These are phyloP conservation scores for Rhagophthalmus giganteus DNA, from an alignment of 2,888 invertebrate genomes.

Conservation along the genomic window DNA sequence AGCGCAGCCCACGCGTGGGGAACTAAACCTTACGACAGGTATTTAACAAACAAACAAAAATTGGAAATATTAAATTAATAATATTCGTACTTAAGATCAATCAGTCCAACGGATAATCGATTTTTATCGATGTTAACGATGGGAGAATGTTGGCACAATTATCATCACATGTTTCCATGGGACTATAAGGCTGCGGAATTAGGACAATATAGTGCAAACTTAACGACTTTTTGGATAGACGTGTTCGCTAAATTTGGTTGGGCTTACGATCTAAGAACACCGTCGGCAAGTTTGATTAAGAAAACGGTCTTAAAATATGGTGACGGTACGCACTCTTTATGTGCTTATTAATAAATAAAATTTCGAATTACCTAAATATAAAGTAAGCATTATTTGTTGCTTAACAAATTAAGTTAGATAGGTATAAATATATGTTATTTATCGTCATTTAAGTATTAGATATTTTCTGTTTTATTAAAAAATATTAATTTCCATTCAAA, in stretches of 20 bases:
- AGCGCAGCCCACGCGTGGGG: constrained; percentile 84
- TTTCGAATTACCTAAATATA: too few species aligned
- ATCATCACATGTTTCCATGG: constrained; percentile 93
- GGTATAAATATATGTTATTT: too few species aligned
- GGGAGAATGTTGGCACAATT: constrained; percentile 85
- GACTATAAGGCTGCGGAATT: constrained; percentile 90
- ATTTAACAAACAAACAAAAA: too few species aligned
- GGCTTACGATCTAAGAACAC: constrained; percentile 76
- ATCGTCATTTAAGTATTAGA: too few species aligned
- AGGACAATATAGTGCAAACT: constrained; percentile 63
- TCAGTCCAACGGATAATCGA: constrained; percentile 73
- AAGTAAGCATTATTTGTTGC: too few species aligned
- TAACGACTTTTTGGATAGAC: constrained; percentile 72
- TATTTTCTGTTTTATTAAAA: too few species aligned
- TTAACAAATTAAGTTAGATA: too few species aligned
- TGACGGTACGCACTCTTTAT: constrained; percentile 61
- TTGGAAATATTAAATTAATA: not conserved
- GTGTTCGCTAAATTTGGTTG: constrained; percentile 70
- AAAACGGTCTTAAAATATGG: constrained; percentile 74
- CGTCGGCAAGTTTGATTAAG: constrained; percentile 67
- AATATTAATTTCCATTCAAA: too few species aligned
- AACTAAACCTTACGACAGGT: constrained; percentile 73
- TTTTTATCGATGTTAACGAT: constrained; percentile 72
- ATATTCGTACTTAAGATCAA: constrained; percentile 27
- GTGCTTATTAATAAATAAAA: too few species aligned